Conservation (phyloP, 2,888 invertebrate genomes). For the Coleophora flavipennella region DNA sequence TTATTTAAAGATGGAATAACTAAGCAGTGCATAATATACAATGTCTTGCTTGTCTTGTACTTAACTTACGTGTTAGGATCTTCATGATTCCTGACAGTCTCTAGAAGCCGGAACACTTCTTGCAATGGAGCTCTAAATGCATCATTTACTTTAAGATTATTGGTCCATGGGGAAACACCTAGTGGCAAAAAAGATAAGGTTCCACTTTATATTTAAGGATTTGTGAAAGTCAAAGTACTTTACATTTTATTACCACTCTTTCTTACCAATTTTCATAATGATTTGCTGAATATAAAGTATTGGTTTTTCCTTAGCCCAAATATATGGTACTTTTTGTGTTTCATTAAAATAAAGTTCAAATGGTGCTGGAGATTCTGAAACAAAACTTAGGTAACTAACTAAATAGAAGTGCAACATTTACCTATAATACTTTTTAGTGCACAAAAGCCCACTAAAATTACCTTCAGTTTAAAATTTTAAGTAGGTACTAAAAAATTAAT, state of each 20-base stretch:
- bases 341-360: slow-evolving; percentile 51
- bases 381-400: too few species aligned
- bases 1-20: too few species aligned
- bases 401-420: too few species aligned
- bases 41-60: too few species aligned
- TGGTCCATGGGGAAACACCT: slow-evolving; percentile 91
- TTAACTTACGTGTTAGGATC: slow-evolving; percentile 76
- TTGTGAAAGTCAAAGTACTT: not conserved
- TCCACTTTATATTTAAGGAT: too few species aligned
- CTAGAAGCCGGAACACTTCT: slow-evolving; percentile 90
- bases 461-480: too few species aligned
- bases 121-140: slow-evolving; percentile 93
- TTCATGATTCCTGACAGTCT: slow-evolving; percentile 89
- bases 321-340: slow-evolving; percentile 65
- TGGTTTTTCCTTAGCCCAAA: slow-evolving; percentile 76
- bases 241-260: not conserved
- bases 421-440: too few species aligned
- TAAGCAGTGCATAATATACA: too few species aligned
- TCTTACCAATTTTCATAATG: slow-evolving; percentile 73
- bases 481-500: too few species aligned
- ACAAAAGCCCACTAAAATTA: too few species aligned
- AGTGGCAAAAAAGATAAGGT: not conserved
- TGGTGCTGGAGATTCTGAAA: slow-evolving; percentile 36
- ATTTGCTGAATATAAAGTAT: slow-evolving; percentile 84
- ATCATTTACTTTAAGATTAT: slow-evolving; percentile 86